Conservation (phyloP, 2,113 vertebrate species). For the Cyphomyrus plagiostoma region DNA sequence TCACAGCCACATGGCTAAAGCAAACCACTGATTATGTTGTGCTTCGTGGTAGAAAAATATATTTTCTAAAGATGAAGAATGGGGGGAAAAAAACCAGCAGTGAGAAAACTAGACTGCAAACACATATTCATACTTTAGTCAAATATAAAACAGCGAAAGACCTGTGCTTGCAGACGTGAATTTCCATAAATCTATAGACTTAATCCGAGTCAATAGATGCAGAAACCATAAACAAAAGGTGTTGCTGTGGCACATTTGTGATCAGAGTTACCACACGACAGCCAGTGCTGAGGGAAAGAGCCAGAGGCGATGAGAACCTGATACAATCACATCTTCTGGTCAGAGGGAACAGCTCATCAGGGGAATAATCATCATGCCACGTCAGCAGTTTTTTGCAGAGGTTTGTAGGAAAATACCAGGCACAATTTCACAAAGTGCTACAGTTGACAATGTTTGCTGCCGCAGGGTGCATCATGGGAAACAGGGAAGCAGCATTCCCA, state of each 20-base stretch:
- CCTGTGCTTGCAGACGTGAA: not conserved
- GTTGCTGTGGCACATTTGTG: not conserved
- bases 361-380: not conserved
- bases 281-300: not conserved
- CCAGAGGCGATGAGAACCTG: not conserved
- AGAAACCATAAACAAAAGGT: not conserved
- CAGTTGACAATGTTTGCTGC: not conserved
- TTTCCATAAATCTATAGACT: not conserved
- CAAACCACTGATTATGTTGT: not conserved
- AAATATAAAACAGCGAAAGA: not conserved
- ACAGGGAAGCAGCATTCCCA: not conserved
- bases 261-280: not conserved
- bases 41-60: not conserved
- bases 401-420: not conserved
- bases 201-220: not conserved
- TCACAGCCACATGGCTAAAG: not conserved
- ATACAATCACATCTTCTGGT: not conserved
- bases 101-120: not conserved
- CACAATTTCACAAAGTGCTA: not conserved
- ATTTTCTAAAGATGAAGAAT: not conserved
- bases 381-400: not conserved
- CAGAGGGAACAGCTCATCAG: not conserved
- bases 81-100: not conserved
- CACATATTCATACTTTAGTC: not conserved
- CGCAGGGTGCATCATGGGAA: not conserved